Evolutionary conservation across 2,888 invertebrate species (phyloP).

Genomic region (Drosophila paucipuncta): DNA sequence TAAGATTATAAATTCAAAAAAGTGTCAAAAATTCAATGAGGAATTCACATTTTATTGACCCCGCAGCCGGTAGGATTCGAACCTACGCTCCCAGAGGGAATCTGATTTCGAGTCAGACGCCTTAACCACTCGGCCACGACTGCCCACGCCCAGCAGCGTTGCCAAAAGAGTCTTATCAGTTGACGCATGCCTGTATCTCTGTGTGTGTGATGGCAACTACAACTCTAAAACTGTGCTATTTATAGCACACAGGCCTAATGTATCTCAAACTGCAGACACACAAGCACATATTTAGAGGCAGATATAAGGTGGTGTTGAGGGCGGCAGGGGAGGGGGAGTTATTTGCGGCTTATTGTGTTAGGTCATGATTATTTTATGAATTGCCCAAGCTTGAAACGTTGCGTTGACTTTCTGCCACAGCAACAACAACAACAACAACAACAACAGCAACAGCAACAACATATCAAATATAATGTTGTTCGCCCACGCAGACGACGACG

Average conservation of each 20-base stretch:
- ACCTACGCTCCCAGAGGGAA: conserved; percentile 95
- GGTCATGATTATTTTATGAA: conserved; percentile 77
- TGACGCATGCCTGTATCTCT: background rate
- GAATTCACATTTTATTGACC: conserved; percentile 60
- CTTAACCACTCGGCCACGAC: conserved; percentile 86
- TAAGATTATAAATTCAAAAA: too few relatives aligned
- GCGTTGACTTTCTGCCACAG: conserved; percentile 52
- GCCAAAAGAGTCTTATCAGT: background rate
- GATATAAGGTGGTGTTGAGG: background rate
- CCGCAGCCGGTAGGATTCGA: conserved; percentile 94
- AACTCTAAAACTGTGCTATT: conserved; percentile 28
- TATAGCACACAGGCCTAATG: conserved; percentile 7
- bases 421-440: conserved; percentile 18
- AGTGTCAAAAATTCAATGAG: too few relatives aligned
- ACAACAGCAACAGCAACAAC: conserved; percentile 5
- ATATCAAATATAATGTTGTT: conserved; percentile 18
- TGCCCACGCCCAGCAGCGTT: conserved; percentile 47
- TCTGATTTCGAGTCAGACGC: conserved; percentile 86
- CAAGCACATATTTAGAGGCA: conserved; percentile 3
- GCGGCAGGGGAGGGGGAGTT: conserved; percentile 27
- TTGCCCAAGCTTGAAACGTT: conserved; percentile 50
- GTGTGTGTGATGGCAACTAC: background rate
- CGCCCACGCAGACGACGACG: conserved; percentile 41
- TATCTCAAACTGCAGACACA: conserved; percentile 2
- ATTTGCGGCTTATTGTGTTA: conserved; percentile 70